Base-by-base conservation (phyloP, 2,888 invertebrate genomes). In the Tridacna crocea region DNA sequence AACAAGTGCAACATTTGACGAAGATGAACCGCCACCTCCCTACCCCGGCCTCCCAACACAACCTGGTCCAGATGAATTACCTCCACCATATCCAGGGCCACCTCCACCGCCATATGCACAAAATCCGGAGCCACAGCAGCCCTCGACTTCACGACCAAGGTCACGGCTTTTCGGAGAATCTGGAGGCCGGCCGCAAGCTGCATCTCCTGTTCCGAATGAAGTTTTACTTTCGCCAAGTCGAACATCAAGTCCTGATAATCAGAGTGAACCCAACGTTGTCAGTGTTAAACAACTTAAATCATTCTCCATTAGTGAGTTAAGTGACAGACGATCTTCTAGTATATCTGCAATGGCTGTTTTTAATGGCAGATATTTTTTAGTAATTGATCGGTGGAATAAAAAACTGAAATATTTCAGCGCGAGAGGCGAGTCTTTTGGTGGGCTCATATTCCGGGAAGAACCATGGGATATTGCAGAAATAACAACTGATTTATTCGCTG, bases 381-480 rank as follows among this genome's bases (percentile, higher is more conserved):
- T 84, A 19, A 74, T 87, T 26, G 87, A 87, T 55, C 55, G 87
- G 26, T 87, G 87, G 87, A 87, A 87, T 68, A 80, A 80, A 48
- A 84, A 84, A 51, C 58, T 87, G 72, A 87, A 87, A 75, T 84
- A 82, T 75, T 83, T 84, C 70, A 83, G 73, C 65, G 74, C 76
- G 3, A 27, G 26, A 24, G 87, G 87, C 15, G 79, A 47, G 19
- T 87, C 83, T 8, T 79, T 72, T 48, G 87, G 87, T 22, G 83
- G 84, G 13, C 46, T 87, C 3, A 79, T 84, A 63, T 87, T 84
- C 72, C 79, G 79, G 0, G 84, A 87, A 22, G 87, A 87, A 65
- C 87, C 87, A 13, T 87, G 87, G 87, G 87, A 87, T 70, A 80
- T 87, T 13, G 78, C 87, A 12, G 66, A 75, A 55, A 75, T 83